Conservation (phyloP, 2,888 invertebrate genomes). For the Apodemia hepburni region DNA sequence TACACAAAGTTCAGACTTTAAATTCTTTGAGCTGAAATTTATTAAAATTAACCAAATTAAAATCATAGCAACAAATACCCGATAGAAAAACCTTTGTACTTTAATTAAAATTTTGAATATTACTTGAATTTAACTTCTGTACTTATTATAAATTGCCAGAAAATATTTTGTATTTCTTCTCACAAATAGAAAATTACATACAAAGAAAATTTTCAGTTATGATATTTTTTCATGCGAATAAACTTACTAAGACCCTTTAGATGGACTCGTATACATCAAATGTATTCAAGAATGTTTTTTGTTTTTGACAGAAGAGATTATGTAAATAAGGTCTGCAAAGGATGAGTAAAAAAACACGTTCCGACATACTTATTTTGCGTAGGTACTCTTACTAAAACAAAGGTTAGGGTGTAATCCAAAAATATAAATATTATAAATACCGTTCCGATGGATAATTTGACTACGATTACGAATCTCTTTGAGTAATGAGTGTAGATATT, state of each 20-base stretch:
- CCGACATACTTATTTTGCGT: neutral
- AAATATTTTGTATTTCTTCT: neutral
- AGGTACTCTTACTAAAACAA: neutral
- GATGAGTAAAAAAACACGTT: neutral
- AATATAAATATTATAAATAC: neutral
- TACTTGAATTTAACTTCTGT: neutral
- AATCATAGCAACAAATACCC: neutral
- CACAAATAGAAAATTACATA: neutral
- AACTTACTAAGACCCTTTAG: neutral
- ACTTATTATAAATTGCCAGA: neutral
- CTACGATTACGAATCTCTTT: neutral
- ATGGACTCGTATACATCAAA: neutral
- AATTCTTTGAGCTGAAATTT: too few relatives aligned
- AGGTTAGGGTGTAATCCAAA: neutral
- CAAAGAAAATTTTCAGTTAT: neutral
- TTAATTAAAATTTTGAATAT: neutral
- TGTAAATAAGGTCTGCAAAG: neutral
- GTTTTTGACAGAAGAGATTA: constrained; percentile 4
- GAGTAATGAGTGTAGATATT: neutral
- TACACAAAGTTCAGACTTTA: too few relatives aligned
- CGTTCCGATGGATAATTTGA: neutral
- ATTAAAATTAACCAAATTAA: too few relatives aligned
- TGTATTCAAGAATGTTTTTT: neutral
- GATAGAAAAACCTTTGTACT: neutral
- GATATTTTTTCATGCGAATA: constrained; percentile 1